Evolutionary conservation across 2,888 invertebrate genomes (phyloP), one percentile per base, ranked within the genome.

Genomic region (Allacma fusca): DNA sequence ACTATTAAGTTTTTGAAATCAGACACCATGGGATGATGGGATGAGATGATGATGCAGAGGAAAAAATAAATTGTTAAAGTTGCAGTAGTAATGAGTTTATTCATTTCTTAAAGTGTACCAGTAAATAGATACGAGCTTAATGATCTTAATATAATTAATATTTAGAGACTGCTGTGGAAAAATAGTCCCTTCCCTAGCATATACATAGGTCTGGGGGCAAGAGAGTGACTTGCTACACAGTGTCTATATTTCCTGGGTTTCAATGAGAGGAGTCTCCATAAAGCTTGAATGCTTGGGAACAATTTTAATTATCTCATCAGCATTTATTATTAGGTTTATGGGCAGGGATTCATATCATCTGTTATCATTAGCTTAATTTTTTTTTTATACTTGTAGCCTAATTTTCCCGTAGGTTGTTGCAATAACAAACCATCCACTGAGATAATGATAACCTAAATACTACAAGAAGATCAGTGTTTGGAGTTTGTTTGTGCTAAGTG

Each of bases 231-330:
- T n/a, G n/a, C n/a, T n/a, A n/a, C n/a, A n/a, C n/a, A n/a, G n/a
- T n/a, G n/a, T n/a, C n/a, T n/a, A n/a, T n/a, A n/a, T n/a, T n/a
- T n/a, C n/a, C n/a, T n/a, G n/a, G n/a, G n/a, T n/a, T n/a, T n/a
- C n/a, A n/a, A n/a, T n/a, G n/a, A n/a, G n/a, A n/a, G n/a, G n/a
- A n/a, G n/a, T n/a, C n/a, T n/a, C n/a, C n/a, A 16, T 50, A 50
- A 50, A 50, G 50, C 2, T 5, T 16, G 65, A 1, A 26, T 24
- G 65, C 26, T 4, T 65, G 65, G 65, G 65, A 65, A 65, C 4
- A 65, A 65, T 7, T 65, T 65, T 28, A 65, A 65, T 65, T 65
- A 65, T 65, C 50, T 50, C 50, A 16, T 50, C 50, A 50, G 50
- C 16, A 50, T 7, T n/a, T 40, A 40, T 40, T 5, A 50, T 50